phyloP scores from a whole-genome alignment of 2,113 vertebrate genomes.

The Recurvirostra avosetta region DNA sequence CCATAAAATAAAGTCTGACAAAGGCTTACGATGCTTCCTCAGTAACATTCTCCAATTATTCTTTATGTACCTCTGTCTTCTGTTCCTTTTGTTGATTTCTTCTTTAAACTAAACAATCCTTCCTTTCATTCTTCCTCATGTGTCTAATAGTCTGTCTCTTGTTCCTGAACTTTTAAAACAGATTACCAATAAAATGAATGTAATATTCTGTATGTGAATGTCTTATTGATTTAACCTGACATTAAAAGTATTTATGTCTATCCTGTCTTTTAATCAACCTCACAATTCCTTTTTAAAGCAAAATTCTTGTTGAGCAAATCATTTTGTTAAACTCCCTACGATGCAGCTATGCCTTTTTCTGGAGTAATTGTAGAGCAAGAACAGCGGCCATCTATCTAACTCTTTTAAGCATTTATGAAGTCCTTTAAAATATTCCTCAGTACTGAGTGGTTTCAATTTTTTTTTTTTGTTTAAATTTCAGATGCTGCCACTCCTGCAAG shows the following conservation, averaged over 20 bases:
- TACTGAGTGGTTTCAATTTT: rapidly evolving
- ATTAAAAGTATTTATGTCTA: neutral
- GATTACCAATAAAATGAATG: neutral
- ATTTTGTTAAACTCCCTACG: neutral
- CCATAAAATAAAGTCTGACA: neutral
- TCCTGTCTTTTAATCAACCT: neutral
- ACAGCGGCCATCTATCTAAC: neutral
- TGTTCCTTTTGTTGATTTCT: neutral
- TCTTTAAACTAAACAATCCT: neutral
- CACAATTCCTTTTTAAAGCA: neutral
- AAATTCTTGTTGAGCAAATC: neutral
- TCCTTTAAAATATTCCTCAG: neutral
- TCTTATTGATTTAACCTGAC: neutral
- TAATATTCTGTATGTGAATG: neutral
- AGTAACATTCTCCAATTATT: neutral
- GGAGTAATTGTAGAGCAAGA: neutral
- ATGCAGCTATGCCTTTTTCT: neutral
- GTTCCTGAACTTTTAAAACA: neutral
- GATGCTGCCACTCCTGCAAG: neutral
- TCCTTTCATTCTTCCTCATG: neutral
- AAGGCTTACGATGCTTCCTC: neutral
- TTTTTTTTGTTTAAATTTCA: neutral
- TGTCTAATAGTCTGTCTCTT: neutral
- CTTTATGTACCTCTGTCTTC: neutral
- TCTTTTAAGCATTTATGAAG: neutral